Evolutionary conservation across 2,797 vertebrate species (phyloP), one percentile per base, ranked within the genome.

Genomic region (Microcaecilia unicolor): DNA sequence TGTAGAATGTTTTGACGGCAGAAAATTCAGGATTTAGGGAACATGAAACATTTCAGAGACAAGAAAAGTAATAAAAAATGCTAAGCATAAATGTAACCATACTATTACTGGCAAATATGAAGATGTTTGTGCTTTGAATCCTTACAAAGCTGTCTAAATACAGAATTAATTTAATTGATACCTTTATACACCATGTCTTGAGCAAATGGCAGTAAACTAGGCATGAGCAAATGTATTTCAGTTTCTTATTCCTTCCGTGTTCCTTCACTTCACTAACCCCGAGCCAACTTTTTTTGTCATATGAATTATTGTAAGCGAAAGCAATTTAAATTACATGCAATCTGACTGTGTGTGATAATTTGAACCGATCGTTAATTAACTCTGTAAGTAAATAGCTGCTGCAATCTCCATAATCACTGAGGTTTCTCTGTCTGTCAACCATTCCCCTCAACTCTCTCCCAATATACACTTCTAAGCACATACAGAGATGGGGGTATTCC

Each of bases 231-330:
- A 55, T 34, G 9, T 27, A 22, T 34, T 42, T 39, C 46, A 48
- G 41, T 35, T 68, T 44, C 53, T 41, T 41, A 28, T 28, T 47
- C 31, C 48, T 39, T n/a, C 25, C 37, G 41, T 56, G 34, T 41
- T 51, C 31, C 58, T 53, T 46, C 34, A 60, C 22, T 42, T 37
- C 32, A 30, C 27, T 55, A 46, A 61, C 15, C 37, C 58, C 37
- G 31, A 49, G 30, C 18, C 54, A 63, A 45, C 12, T 60, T 68
- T 61, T 53, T 51, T 44, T 41, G 36, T 46, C 59, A 51, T 44
- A 10, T 2, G 0, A 64, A 55, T 69, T 65, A 61, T 31, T 31
- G 32, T 27, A 9, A 32, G 13, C 15, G 49, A 53, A 59, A 45
- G 28, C 28, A 4, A 54, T 48, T 37, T 57, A 41, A 63, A 57